A percentile compares a stretch with the other conserved stretches of the same genome.
phyloP scores from a whole-genome alignment of 1,140 invertebrate genomes.

The Cyclina sinensis region DNA sequence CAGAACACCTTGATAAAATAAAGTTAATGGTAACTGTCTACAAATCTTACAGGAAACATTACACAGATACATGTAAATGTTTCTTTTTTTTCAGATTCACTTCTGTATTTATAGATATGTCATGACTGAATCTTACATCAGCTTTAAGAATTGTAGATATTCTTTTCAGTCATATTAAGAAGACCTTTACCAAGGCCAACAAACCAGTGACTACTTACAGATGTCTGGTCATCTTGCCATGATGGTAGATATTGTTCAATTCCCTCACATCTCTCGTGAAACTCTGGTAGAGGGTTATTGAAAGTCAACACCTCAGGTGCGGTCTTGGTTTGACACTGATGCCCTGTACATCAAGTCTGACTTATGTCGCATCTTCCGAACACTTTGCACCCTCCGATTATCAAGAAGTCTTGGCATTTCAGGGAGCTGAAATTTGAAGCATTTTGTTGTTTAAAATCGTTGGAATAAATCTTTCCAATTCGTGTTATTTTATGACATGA shows the following conservation, averaged over 20 bases:
- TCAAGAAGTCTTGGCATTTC: constrained; percentile 58
- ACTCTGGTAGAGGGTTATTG: constrained; percentile 82
- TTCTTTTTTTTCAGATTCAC: too few species aligned
- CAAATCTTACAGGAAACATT: too few species aligned
- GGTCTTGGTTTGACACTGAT: constrained; percentile 79
- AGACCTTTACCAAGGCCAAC: too few species aligned
- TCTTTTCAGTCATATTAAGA: too few species aligned
- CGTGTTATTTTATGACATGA: not conserved
- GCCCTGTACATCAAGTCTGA: constrained; percentile 83
- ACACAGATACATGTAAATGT: too few species aligned
- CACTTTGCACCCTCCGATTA: constrained; percentile 42
- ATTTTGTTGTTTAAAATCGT: not conserved
- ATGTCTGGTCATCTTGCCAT: constrained; percentile 67
- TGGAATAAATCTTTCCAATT: not conserved
- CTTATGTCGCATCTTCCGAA: constrained; percentile 74
- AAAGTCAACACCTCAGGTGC: constrained; percentile 78
- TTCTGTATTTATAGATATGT: too few species aligned
- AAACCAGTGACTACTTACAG: too few species aligned
- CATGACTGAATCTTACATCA: too few species aligned
- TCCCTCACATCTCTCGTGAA: constrained; percentile 70
- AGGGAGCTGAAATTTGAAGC: constrained; percentile 39
- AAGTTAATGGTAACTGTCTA: too few species aligned
- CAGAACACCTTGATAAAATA: too few species aligned
- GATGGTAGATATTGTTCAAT: constrained; percentile 80
- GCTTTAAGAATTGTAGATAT: too few species aligned